Conservation (phyloP, 2,797 vertebrate species). For the Spinus olivaceus region DNA sequence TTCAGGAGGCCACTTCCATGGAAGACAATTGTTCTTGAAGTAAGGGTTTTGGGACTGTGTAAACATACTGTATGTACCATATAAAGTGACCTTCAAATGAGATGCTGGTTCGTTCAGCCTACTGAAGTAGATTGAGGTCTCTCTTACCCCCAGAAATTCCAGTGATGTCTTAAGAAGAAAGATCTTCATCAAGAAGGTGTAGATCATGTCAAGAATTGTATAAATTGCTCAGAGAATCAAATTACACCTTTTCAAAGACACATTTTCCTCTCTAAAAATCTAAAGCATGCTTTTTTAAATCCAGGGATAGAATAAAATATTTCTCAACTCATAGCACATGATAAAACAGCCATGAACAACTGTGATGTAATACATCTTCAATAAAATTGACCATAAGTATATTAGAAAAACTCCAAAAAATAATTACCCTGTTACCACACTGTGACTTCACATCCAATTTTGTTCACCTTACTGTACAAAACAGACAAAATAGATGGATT, state of each 20-base stretch:
- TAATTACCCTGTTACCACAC: background rate
- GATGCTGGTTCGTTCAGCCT: background rate
- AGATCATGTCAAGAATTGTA: background rate
- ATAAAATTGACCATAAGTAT: background rate
- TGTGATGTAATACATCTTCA: background rate
- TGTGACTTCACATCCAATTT: constrained; percentile 27
- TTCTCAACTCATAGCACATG: background rate
- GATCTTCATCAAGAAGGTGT: background rate
- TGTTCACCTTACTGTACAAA: background rate
- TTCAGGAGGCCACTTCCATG: background rate
- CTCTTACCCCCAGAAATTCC: constrained; percentile 5
- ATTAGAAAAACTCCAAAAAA: constrained; percentile 34
- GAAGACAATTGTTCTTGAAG: constrained; percentile 41
- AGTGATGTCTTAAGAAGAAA: background rate
- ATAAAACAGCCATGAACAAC: background rate
- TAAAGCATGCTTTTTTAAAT: background rate
- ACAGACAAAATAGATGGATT: constrained; percentile 1
- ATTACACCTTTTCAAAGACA: background rate
- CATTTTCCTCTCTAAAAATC: background rate
- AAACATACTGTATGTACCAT: background rate
- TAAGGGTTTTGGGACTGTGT: background rate
- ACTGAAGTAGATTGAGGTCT: background rate
- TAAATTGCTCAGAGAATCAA: background rate
- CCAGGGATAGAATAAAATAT: background rate
- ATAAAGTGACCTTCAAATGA: constrained; percentile 10